Evolutionary conservation across 2,797 vertebrate species (phyloP).

Genomic region (Trichosurus vulpecula): DNA sequence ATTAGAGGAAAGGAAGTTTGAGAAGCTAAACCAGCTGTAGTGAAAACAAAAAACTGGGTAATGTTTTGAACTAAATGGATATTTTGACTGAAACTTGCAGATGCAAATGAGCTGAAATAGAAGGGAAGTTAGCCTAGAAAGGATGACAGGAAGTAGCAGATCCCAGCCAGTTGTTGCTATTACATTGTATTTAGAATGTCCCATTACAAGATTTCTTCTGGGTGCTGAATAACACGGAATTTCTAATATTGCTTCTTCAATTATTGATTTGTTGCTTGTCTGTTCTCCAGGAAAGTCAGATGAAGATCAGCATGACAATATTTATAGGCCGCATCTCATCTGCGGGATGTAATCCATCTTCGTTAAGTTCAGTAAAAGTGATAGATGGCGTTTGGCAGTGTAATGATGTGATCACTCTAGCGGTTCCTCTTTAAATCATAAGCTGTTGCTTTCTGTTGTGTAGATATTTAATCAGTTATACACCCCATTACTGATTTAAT

Average conservation of each 20-base stretch:
- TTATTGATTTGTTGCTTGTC: conserved; percentile 85
- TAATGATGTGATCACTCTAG: conserved; percentile 88
- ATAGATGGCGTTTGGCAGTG: conserved; percentile 88
- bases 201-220: conserved; percentile 46
- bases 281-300: conserved; percentile 84
- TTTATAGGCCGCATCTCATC: conserved; percentile 87
- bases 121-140: conserved; percentile 25
- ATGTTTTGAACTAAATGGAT: conserved; percentile 7
- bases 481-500: conserved; percentile 88
- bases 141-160: background rate
- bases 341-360: conserved; percentile 87
- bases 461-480: conserved; percentile 89
- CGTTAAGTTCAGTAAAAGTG: conserved; percentile 89
- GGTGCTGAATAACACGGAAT: conserved; percentile 56
- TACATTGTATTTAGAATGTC: conserved; percentile 17
- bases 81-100: background rate
- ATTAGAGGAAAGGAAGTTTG: background rate
- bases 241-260: conserved; percentile 76
- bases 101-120: background rate
- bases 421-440: conserved; percentile 88
- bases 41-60: conserved; percentile 17
- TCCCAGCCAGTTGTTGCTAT: background rate
- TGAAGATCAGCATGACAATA: conserved; percentile 87
- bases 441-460: conserved; percentile 87
- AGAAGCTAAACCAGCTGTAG: background rate